These are phyloP conservation scores for Drosophila hydei DNA, from an alignment of 1,140 invertebrate genomes.

Conservation along the genomic window DNA sequence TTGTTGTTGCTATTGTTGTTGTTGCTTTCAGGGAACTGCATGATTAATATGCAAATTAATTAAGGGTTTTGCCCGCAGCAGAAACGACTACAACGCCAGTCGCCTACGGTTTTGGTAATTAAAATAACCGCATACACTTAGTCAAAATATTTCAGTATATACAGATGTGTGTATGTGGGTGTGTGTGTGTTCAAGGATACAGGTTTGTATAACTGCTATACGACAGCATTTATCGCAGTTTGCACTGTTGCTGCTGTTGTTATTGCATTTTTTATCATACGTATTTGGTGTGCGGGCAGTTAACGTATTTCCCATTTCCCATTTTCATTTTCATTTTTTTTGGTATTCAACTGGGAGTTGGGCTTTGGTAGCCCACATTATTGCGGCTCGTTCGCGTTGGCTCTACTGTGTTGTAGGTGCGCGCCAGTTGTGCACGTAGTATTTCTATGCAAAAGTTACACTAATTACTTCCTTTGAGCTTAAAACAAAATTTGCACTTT, in stretches of 20 bases:
- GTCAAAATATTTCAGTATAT: constrained; percentile 52
- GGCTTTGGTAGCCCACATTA: constrained; percentile 24
- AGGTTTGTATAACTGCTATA: constrained; percentile 11
- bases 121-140: constrained; percentile 81
- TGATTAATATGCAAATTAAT: constrained; percentile 83
- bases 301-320: background rate
- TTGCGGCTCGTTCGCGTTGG: constrained; percentile 9
- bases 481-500: constrained; percentile 84
- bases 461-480: constrained; percentile 83
- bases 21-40: constrained; percentile 60
- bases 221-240: constrained; percentile 45
- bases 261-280: constrained; percentile 80
- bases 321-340: constrained; percentile 51
- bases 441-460: constrained; percentile 80
- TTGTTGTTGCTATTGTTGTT: constrained; percentile 28
- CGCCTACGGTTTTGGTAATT: constrained; percentile 78
- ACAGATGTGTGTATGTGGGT: constrained; percentile 32
- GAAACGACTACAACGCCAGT: constrained; percentile 37
- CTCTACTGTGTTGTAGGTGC: constrained; percentile 25
- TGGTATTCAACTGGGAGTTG: constrained; percentile 46
- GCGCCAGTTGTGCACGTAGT: constrained; percentile 54
- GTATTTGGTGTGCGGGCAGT: constrained; percentile 50
- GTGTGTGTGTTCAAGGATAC: constrained; percentile 1
- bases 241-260: constrained; percentile 76
- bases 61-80: constrained; percentile 76